Base-by-base conservation (phyloP, 2,888 invertebrate species). In the Scotopteryx bipunctaria region DNA sequence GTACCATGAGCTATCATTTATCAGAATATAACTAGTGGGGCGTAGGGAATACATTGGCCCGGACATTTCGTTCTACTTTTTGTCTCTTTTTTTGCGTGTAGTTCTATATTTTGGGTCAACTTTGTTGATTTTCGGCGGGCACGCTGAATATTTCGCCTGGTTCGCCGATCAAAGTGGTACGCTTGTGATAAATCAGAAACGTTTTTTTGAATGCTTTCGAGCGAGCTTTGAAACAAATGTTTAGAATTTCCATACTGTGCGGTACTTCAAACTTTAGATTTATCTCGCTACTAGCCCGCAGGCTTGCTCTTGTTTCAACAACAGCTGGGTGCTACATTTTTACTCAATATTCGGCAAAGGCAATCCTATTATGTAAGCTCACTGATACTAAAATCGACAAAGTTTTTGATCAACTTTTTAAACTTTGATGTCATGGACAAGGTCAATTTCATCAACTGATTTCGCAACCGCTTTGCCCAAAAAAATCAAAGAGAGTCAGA, bases 1-100 rank as follows among this genome's bases (percentile, higher is more conserved):
- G 70, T 73, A 69, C 69, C n/a, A 73, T 72, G 73, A 82, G 77
- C 78, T 78, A 82, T 85, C 86, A 83, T 86, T 86, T 86, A 85
- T 86, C 86, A 84, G 83, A 77, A 78, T 81, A 81, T 82, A 86
- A 85, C 86, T 85, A 85, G 81, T 84, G 78, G 79, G 81, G 79
- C 69, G 83, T 80, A 82, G 73, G 54, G 77, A 73, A 81, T 78
- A 83, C 76, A 74, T 74, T 81, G 81, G 73, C 71, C 69, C 66
- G 81, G 83, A 80, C 79, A 76, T 82, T 78, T 74, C 69, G 69
- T 63, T 32, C 6, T 42, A 48, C 61, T 68, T 73, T 64, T 62
- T 56, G 59, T 68, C 66, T 59, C 58, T 41, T 58, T 60, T 66
- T 63, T 59, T 61, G 57, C 58, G 46, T 47, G 61, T 50, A 44